These are phyloP conservation scores for Distichodus sexfasciatus DNA, from an alignment of 2,797 vertebrate species.

Conservation along the genomic window DNA sequence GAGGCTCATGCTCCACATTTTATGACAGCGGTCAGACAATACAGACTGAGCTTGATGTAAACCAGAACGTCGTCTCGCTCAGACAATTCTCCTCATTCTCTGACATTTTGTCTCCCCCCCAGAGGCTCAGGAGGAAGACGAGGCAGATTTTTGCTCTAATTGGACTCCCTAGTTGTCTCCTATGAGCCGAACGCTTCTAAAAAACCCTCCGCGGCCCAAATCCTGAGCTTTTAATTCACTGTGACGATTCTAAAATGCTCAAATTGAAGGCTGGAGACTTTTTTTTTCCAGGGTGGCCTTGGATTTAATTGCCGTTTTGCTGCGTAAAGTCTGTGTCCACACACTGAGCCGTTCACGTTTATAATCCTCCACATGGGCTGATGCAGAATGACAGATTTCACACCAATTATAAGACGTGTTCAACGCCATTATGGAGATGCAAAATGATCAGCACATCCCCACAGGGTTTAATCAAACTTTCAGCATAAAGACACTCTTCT, in stretches of 20 bases:
- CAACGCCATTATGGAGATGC: constrained; percentile 18
- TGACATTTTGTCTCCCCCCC: constrained; percentile 17
- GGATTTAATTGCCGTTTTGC: constrained; percentile 30
- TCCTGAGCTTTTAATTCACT: not conserved
- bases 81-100: not conserved
- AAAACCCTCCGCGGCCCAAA: not conserved
- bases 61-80: constrained; percentile 9
- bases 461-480: not conserved
- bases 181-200: not conserved
- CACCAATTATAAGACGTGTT: constrained; percentile 36
- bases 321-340: constrained; percentile 8
- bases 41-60: not conserved
- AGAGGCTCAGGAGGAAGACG: constrained; percentile 1
- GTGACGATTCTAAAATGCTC: not conserved
- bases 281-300: not conserved
- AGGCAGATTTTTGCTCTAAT: constrained; percentile 11
- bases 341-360: constrained; percentile 5
- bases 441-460: constrained; percentile 15
- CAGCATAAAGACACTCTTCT: not conserved
- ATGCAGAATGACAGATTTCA: constrained; percentile 30
- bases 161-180: constrained; percentile 5
- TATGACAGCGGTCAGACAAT: constrained; percentile 4
- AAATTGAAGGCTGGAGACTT: not conserved
- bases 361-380: constrained; percentile 19
- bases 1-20: not conserved